A percentile compares a stretch with the other conserved stretches of the same genome.
Conservation (phyloP, 2,888 invertebrate genomes). For the Apodemia mormo region DNA sequence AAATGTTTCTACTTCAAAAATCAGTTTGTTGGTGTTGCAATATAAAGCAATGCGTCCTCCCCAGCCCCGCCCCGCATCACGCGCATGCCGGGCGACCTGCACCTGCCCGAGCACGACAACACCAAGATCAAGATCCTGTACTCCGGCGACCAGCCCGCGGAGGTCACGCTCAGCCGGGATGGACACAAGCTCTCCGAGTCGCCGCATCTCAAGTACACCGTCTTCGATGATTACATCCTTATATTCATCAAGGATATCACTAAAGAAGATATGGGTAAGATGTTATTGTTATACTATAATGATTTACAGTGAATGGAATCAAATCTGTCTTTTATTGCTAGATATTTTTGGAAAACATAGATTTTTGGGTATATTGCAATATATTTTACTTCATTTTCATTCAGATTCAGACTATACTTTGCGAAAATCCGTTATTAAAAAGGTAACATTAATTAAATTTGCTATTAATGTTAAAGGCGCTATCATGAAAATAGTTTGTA, state of each 20-base stretch:
- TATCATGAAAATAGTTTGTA: no score
- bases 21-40: neutral
- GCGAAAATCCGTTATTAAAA: no score
- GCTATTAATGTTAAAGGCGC: no score
- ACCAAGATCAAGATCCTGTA: conserved; percentile 98
- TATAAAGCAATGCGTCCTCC: neutral
- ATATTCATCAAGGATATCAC: conserved; percentile 96
- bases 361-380: neutral
- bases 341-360: no score
- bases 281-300: neutral
- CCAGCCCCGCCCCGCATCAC: conserved; percentile 95
- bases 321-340: no score
- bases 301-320: no score
- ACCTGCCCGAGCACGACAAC: conserved; percentile 96
- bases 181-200: conserved; percentile 88
- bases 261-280: conserved; percentile 92
- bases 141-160: conserved; percentile 97
- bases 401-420: no score
- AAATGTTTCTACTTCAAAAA: no score
- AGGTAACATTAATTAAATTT: no score
- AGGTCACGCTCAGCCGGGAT: conserved; percentile 91
- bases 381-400: no score
- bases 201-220: conserved; percentile 91
- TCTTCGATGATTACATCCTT: conserved; percentile 98
- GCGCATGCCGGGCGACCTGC: conserved; percentile 93